phyloP scores from a whole-genome alignment of 2,797 vertebrate genomes.

The Enteromius radiatus region DNA sequence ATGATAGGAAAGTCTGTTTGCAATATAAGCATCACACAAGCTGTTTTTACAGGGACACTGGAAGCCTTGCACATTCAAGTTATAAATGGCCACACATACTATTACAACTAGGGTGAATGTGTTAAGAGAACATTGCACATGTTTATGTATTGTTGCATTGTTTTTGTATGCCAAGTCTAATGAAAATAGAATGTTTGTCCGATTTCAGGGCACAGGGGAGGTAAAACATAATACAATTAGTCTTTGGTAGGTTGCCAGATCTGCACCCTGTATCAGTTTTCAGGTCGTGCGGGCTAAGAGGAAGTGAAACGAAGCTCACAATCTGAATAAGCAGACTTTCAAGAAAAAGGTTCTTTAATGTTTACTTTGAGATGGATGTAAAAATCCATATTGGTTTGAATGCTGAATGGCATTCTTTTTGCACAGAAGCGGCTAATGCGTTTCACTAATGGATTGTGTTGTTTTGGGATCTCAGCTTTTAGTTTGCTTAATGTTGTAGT shows the following conservation, averaged over 20 bases:
- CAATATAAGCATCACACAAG: neutral
- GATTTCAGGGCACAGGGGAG: conserved; percentile 54
- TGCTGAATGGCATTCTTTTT: neutral
- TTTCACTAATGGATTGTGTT: conserved; percentile 28
- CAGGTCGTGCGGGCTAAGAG: conserved; percentile 47
- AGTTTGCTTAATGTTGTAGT: conserved; percentile 11
- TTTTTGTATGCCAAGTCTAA: conserved; percentile 54
- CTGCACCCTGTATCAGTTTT: conserved; percentile 61
- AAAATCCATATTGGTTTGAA: neutral
- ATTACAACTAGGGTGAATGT: neutral
- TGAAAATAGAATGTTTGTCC: conserved; percentile 57
- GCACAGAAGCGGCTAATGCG: neutral
- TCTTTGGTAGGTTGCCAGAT: conserved; percentile 57
- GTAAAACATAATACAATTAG: conserved; percentile 63
- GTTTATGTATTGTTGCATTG: conserved; percentile 60
- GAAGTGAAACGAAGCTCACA: conserved; percentile 58
- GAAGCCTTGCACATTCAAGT: neutral
- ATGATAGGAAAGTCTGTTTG: neutral
- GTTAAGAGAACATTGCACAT: conserved; percentile 27
- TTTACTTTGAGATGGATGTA: conserved; percentile 6
- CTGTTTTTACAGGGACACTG: neutral
- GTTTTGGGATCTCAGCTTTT: conserved; percentile 28
- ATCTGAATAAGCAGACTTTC: conserved; percentile 53
- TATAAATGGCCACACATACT: neutral
- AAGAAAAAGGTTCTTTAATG: neutral